Percentiles rank a stretch among this genome's conserved stretches.
Evolutionary conservation across 2,797 vertebrate genomes (phyloP).

Genomic region (Spinus olivaceus): DNA sequence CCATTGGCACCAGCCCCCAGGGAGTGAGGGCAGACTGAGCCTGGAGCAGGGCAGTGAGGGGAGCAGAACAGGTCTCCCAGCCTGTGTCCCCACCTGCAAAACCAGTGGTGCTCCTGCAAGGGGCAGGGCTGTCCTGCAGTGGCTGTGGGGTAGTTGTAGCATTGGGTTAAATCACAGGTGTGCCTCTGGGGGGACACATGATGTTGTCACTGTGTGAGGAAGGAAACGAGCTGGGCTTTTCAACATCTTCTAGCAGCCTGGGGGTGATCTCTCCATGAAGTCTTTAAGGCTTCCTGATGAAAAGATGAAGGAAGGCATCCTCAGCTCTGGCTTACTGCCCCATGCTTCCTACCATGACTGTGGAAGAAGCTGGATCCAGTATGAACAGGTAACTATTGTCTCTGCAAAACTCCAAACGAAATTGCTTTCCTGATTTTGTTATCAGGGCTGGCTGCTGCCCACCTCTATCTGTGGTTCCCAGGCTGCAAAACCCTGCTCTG

Average conservation of each 20-base stretch:
- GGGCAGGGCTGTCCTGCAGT: fast-evolving
- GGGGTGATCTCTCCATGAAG: background rate
- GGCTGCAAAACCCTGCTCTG: background rate
- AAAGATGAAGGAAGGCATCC: background rate
- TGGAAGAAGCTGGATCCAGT: background rate
- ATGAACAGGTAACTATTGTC: background rate
- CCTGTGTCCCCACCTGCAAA: background rate
- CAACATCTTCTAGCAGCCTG: background rate
- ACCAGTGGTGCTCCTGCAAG: background rate
- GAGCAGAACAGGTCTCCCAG: background rate
- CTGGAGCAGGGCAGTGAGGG: background rate
- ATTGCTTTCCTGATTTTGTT: background rate
- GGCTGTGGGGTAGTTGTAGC: too few species aligned
- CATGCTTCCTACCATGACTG: background rate
- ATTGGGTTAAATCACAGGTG: background rate
- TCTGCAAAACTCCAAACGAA: background rate
- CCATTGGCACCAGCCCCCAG: background rate
- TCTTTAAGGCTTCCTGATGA: background rate
- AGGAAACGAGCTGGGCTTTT: background rate
- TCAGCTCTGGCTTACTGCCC: background rate
- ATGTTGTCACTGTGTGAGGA: fast-evolving
- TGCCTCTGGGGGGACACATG: fast-evolving
- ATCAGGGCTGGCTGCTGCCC: background rate
- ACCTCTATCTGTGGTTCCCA: background rate
- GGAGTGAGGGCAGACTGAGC: background rate